Conservation (phyloP, 2,797 vertebrate genomes). For the Apogon hyalosoma region DNA sequence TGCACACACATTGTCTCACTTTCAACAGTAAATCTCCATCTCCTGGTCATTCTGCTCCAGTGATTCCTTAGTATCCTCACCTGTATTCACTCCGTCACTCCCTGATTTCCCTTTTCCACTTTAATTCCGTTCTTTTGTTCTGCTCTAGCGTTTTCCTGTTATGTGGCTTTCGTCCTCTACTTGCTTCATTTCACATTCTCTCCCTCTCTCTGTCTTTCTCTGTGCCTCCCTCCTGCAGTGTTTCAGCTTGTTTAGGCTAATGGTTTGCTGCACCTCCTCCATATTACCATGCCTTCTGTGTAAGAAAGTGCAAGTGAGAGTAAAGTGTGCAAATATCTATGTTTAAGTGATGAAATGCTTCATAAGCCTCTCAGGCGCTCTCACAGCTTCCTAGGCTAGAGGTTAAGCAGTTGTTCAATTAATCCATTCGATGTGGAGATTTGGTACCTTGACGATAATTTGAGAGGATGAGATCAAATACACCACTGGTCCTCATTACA, state of each 20-base stretch:
- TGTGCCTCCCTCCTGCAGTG: neutral
- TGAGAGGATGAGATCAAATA: constrained; percentile 38
- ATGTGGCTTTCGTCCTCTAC: constrained; percentile 2
- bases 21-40: constrained; percentile 1
- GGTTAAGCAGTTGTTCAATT: constrained; percentile 43
- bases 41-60: neutral
- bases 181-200: constrained; percentile 30
- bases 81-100: constrained; percentile 20
- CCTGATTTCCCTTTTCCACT: constrained; percentile 16
- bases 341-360: constrained; percentile 27
- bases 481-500: constrained; percentile 32
- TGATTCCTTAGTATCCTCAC: constrained; percentile 4
- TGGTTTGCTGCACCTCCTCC: neutral
- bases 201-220: neutral
- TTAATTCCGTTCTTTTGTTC: constrained; percentile 1
- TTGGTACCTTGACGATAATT: constrained; percentile 16
- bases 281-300: constrained; percentile 8
- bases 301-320: neutral
- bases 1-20: too few relatives aligned
- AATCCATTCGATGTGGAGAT: constrained; percentile 34
- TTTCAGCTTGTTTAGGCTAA: constrained; percentile 11
- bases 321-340: constrained; percentile 16
- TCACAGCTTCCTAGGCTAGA: constrained; percentile 13
- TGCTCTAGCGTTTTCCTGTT: constrained; percentile 8
- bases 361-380: constrained; percentile 19